phyloP scores from a whole-genome alignment of 2,113 vertebrate species.

The Synchiropus splendidus region DNA sequence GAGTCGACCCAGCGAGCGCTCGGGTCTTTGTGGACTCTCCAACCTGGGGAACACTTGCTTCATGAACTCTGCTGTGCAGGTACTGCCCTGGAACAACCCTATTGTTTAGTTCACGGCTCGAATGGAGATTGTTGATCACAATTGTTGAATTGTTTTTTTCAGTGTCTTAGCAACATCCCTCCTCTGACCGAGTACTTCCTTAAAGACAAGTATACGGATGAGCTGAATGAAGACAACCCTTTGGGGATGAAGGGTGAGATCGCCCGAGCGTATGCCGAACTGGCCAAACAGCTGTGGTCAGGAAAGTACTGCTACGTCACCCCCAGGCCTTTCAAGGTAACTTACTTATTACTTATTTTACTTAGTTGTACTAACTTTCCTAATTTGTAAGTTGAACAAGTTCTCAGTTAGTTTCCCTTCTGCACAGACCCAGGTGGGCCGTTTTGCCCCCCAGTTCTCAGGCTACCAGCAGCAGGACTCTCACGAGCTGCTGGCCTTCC shows the following conservation, averaged over 20 bases:
- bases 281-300: slow-evolving; percentile 96
- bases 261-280: slow-evolving; percentile 87
- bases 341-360: too few relatives aligned
- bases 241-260: slow-evolving; percentile 98
- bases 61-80: slow-evolving; percentile 99
- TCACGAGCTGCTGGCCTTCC: slow-evolving; percentile 92
- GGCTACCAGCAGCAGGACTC: slow-evolving; percentile 99
- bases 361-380: neutral
- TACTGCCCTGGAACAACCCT: slow-evolving; percentile 46
- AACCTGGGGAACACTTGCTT: slow-evolving; percentile 99
- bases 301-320: slow-evolving; percentile 95
- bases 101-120: too few relatives aligned
- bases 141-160: slow-evolving; percentile 29
- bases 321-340: slow-evolving; percentile 90
- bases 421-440: slow-evolving; percentile 87
- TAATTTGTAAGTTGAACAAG: too few relatives aligned
- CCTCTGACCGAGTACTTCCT: slow-evolving; percentile 95
- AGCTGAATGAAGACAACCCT: slow-evolving; percentile 96
- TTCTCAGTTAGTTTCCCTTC: neutral
- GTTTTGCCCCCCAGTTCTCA: slow-evolving; percentile 96
- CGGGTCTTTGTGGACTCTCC: slow-evolving; percentile 92
- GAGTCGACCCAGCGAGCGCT: slow-evolving; percentile 84
- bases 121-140: neutral
- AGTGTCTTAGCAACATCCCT: slow-evolving; percentile 97
- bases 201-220: slow-evolving; percentile 91